These are phyloP conservation scores for Chiloscyllium punctatum DNA, from an alignment of 2,797 vertebrate species.

Conservation along the genomic window DNA sequence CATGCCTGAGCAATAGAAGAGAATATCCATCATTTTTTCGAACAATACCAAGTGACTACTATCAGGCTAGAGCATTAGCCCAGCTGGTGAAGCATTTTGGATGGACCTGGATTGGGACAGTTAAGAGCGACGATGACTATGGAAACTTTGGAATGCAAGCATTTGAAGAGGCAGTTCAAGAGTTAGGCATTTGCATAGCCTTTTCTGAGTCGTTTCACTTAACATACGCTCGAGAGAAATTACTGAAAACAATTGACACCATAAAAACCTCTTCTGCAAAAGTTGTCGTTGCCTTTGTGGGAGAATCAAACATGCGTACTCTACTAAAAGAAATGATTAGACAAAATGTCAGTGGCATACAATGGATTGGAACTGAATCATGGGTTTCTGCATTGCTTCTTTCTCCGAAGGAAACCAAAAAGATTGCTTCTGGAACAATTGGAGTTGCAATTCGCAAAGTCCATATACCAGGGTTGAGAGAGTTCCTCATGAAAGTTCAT, in stretches of 20 bases:
- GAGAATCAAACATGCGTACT: neutral
- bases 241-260: neutral
- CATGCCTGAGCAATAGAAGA: neutral
- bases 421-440: neutral
- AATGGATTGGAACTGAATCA: neutral
- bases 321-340: neutral
- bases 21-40: conserved; percentile 16
- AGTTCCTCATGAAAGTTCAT: neutral
- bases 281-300: neutral
- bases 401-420: neutral
- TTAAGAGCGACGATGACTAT: neutral
- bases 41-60: conserved; percentile 16
- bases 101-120: neutral
- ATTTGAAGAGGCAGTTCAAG: neutral
- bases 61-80: neutral
- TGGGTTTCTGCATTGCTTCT: neutral
- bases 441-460: neutral
- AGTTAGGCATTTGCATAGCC: neutral
- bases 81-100: neutral
- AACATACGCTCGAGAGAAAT: neutral
- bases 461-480: neutral
- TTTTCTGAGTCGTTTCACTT: neutral
- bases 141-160: conserved; percentile 20
- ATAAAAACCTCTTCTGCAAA: neutral
- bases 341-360: neutral